Evolutionary conservation across 2,888 invertebrate species (phyloP).

Genomic region (Rosalia funebris): DNA sequence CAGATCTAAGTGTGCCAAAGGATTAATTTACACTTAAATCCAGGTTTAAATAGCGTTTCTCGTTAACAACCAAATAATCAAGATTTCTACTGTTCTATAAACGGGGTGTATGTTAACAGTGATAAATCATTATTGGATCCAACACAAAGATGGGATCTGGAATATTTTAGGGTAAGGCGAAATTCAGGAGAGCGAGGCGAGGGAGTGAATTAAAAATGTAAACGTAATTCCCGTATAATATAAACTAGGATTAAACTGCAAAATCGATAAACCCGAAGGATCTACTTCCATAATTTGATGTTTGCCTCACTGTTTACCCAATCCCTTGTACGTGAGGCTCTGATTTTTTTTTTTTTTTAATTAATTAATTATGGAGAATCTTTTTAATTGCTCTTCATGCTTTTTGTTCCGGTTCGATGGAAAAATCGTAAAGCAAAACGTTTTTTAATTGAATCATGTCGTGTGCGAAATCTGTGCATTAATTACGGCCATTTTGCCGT

Average conservation of each 20-base stretch:
- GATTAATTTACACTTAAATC: not conserved
- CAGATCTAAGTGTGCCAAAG: not conserved
- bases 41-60: no score
- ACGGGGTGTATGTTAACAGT: not conserved
- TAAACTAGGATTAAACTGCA: not conserved
- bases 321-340: no score
- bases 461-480: no score
- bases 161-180: not conserved
- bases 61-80: not conserved
- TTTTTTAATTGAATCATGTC: not conserved
- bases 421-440: no score
- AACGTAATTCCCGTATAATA: not conserved
- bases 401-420: no score
- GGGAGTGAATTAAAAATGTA: not conserved
- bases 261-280: not conserved
- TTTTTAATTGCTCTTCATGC: no score
- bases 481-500: no score
- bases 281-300: not conserved
- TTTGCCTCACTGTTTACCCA: no score
- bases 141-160: not conserved
- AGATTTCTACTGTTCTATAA: not conserved
- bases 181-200: not conserved
- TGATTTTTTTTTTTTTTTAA: no score
- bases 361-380: no score
- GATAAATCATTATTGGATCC: not conserved